phyloP scores from a whole-genome alignment of 2,113 vertebrate genomes.

The Siniperca knerii region DNA sequence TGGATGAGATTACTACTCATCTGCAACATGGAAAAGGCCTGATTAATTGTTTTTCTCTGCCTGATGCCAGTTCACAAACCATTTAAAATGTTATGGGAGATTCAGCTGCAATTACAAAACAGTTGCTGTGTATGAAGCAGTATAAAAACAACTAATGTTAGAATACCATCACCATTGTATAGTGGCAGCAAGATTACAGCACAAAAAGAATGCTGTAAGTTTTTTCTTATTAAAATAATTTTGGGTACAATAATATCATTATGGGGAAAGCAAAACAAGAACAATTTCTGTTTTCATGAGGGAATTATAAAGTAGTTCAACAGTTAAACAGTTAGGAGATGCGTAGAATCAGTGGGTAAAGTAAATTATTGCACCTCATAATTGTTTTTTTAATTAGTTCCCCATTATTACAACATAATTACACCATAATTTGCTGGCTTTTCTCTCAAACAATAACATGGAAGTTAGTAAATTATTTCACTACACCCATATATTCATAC shows the following conservation, averaged over 20 bases:
- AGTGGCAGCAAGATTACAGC: neutral
- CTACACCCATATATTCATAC: neutral
- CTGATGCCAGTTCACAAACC: neutral
- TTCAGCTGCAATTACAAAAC: neutral
- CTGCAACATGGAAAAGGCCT: neutral
- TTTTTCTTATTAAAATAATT: neutral
- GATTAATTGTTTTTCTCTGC: constrained; percentile 6
- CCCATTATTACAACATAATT: constrained; percentile 6
- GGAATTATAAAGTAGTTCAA: constrained; percentile 20
- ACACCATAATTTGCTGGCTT: neutral
- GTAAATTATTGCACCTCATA: neutral
- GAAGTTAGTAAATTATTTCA: neutral
- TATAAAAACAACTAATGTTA: neutral
- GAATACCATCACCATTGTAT: neutral
- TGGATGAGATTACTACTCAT: constrained; percentile 15
- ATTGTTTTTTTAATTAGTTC: constrained; percentile 8
- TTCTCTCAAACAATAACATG: neutral
- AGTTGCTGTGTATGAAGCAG: neutral
- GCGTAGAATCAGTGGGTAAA: neutral
- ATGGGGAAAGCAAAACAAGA: neutral
- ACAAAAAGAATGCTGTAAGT: neutral
- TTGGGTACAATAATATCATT: neutral
- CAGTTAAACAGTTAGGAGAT: neutral
- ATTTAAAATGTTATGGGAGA: constrained; percentile 1
- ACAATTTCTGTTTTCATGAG: neutral